Evolutionary conservation across 2,797 vertebrate genomes (phyloP).

Genomic region (Malacoctenus gilli): DNA sequence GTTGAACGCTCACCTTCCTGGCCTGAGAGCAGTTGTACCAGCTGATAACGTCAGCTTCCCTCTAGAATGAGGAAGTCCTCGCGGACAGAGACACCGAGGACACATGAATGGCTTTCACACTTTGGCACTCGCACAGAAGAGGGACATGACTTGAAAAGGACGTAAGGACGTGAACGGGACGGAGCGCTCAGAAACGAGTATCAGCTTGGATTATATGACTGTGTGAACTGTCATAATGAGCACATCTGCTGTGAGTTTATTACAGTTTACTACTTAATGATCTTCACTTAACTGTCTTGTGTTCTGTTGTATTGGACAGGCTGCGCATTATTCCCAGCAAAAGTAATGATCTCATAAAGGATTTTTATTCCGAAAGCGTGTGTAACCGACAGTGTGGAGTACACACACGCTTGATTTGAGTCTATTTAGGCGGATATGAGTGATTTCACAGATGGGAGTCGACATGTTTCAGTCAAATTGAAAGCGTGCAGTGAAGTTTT

Average conservation of each 20-base stretch:
- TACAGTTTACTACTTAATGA: not conserved
- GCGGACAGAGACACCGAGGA: slow-evolving; percentile 16
- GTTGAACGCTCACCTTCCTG: slow-evolving; percentile 60
- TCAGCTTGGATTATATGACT: slow-evolving; percentile 5
- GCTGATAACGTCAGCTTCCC: slow-evolving; percentile 75
- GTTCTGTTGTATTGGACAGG: no score
- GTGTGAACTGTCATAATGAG: slow-evolving; percentile 47
- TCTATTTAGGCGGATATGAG: not conserved
- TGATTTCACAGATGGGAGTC: not conserved
- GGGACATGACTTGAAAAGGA: slow-evolving; percentile 18
- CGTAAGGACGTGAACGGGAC: slow-evolving; percentile 16
- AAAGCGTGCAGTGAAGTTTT: slow-evolving; percentile 13
- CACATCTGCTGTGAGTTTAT: slow-evolving; percentile 66
- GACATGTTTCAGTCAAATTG: slow-evolving; percentile 30
- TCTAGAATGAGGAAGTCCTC: slow-evolving; percentile 77
- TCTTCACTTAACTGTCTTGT: no score
- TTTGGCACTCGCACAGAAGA: slow-evolving; percentile 16
- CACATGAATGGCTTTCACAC: slow-evolving; percentile 26
- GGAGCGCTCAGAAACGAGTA: not conserved
- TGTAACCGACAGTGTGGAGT: slow-evolving; percentile 3
- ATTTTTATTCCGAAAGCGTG: no score
- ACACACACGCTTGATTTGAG: slow-evolving; percentile 1
- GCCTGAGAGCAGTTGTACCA: slow-evolving; percentile 10
- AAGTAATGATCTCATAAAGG: no score
- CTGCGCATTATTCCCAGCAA: no score